phyloP scores from a whole-genome alignment of 1,140 invertebrate species.

The Bombus consobrinus region DNA sequence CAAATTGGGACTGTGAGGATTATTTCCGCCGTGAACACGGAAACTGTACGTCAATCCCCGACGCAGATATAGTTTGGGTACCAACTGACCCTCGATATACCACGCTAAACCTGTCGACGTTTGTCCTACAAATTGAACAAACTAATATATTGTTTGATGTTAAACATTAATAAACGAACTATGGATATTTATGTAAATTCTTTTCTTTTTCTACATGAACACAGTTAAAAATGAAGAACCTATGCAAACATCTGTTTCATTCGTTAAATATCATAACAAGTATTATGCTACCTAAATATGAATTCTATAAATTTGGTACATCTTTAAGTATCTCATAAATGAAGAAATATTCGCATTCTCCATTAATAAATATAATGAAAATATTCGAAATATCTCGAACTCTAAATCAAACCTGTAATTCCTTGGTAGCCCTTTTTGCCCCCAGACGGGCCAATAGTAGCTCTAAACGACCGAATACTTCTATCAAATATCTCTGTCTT shows the following conservation, averaged over 20 bases:
- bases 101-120: slow-evolving; percentile 86
- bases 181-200: not conserved
- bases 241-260: too few relatives aligned
- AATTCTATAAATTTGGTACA: too few relatives aligned
- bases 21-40: slow-evolving; percentile 92
- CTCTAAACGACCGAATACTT: slow-evolving; percentile 89
- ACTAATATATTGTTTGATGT: not conserved
- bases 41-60: slow-evolving; percentile 94
- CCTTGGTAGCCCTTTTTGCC: slow-evolving; percentile 90
- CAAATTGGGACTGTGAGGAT: slow-evolving; percentile 92
- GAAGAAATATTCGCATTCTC: too few relatives aligned
- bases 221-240: too few relatives aligned
- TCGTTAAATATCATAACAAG: too few relatives aligned
- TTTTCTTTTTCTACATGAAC: too few relatives aligned
- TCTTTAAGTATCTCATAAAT: too few relatives aligned
- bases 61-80: slow-evolving; percentile 93
- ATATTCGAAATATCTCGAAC: not conserved
- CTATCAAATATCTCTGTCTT: slow-evolving; percentile 90
- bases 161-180: too few relatives aligned
- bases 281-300: too few relatives aligned
- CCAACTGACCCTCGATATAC: slow-evolving; percentile 95
- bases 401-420: slow-evolving; percentile 85
- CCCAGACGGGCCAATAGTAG: slow-evolving; percentile 91
- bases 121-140: slow-evolving; percentile 76
- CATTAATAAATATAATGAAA: too few relatives aligned